Evolutionary conservation across 2,797 vertebrate species (phyloP).

Genomic region (Spizella passerina): DNA sequence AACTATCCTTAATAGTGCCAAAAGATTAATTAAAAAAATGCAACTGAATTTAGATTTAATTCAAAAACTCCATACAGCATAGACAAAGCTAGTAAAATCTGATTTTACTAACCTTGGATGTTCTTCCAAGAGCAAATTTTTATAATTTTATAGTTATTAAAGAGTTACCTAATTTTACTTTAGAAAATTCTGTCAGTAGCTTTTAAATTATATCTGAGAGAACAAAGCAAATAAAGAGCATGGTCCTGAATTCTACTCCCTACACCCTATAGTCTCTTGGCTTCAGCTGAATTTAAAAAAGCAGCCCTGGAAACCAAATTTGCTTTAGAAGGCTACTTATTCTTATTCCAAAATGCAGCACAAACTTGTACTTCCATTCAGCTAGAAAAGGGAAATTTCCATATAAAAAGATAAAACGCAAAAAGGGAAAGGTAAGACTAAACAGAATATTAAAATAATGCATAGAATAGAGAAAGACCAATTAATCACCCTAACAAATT

Average conservation of each 20-base stretch:
- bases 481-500: slow-evolving; percentile 37
- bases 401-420: slow-evolving; percentile 18
- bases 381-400: slow-evolving; percentile 22
- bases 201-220: not conserved
- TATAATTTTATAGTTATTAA: not conserved
- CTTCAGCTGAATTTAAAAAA: slow-evolving; percentile 13
- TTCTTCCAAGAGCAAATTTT: not conserved
- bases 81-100: not conserved
- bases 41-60: not conserved
- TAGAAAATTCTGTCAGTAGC: not conserved
- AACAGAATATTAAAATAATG: slow-evolving; percentile 4
- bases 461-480: not conserved
- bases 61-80: not conserved
- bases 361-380: slow-evolving; percentile 42
- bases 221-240: not conserved
- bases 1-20: not conserved
- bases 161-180: not conserved
- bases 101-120: not conserved
- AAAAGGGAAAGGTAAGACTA: slow-evolving; percentile 18
- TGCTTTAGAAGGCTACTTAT: slow-evolving; percentile 52
- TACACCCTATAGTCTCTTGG: not conserved
- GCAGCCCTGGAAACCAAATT: slow-evolving; percentile 34
- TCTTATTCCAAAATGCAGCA: slow-evolving; percentile 28
- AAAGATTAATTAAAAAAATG: not conserved
- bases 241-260: not conserved